A percentile compares a stretch with the other conserved stretches of the same genome.
Evolutionary conservation across 2,113 vertebrate species (phyloP).

Genomic region (Tringa solitaria): DNA sequence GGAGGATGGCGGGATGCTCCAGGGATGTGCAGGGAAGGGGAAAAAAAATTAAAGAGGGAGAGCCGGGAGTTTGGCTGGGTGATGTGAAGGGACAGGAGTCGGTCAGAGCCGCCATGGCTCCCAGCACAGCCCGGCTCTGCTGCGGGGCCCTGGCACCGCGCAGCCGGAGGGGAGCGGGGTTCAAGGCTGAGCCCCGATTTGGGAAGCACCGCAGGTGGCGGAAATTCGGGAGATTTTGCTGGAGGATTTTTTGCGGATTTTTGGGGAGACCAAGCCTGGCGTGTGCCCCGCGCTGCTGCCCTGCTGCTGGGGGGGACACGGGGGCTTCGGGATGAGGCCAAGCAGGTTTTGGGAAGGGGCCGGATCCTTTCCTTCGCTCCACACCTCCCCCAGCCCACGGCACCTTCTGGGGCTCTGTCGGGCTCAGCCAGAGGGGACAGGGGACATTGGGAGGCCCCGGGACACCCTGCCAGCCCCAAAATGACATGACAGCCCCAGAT

Average conservation of each 20-base stretch:
- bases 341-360: not conserved
- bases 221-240: not conserved
- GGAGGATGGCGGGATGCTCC: conserved; percentile 79
- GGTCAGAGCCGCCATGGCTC: not conserved
- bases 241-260: not conserved
- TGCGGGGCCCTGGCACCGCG: rapidly evolving
- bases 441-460: not conserved
- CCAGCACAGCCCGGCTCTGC: not conserved
- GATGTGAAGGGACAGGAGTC: conserved; percentile 18
- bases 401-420: not conserved
- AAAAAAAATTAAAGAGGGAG: not conserved
- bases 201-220: not conserved
- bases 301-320: not conserved
- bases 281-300: not conserved
- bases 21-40: conserved; percentile 74
- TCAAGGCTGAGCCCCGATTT: not conserved
- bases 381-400: rapidly evolving
- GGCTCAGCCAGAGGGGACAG: not conserved
- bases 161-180: not conserved
- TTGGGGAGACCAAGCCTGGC: not conserved
- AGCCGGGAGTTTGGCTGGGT: not conserved
- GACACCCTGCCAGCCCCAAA: not conserved
- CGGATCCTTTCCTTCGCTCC: not conserved
- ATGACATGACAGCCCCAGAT: not conserved
- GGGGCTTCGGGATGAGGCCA: not conserved